Conservation (phyloP, 2,888 invertebrate genomes). For the Willowsia nigromaculata region DNA sequence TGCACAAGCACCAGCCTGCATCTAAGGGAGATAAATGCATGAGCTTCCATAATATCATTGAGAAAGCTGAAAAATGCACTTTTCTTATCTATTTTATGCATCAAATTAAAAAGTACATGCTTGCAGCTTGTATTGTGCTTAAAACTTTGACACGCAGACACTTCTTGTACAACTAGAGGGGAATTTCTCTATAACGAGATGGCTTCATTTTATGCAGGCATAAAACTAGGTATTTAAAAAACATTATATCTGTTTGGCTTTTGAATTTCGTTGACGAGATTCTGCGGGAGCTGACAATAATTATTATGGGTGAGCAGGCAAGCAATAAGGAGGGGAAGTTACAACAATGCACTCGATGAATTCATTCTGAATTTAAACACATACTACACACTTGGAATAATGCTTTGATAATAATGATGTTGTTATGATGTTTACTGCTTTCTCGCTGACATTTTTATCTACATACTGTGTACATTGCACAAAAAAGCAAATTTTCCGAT, state of each 20-base stretch:
- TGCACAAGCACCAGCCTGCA: not conserved
- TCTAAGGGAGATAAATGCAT: conserved; percentile 20
- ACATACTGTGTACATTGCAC: not conserved
- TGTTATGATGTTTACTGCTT: conserved; percentile 17
- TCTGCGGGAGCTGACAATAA: conserved; percentile 60
- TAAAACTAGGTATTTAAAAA: too few relatives aligned
- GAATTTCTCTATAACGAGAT: too few relatives aligned
- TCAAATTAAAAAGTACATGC: conserved; percentile 54
- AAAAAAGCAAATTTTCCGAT: not conserved
- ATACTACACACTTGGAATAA: not conserved
- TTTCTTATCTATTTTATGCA: conserved; percentile 50
- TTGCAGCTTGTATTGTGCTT: not conserved
- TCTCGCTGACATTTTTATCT: conserved; percentile 1
- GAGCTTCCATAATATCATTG: conserved; percentile 60
- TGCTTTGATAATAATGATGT: conserved; percentile 35
- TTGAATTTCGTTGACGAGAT: conserved; percentile 55
- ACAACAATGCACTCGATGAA: conserved; percentile 40
- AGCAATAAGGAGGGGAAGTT: conserved; percentile 8
- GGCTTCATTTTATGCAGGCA: conserved; percentile 1
- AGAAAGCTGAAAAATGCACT: conserved; percentile 50
- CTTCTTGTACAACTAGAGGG: too few relatives aligned
- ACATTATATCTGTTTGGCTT: not conserved
- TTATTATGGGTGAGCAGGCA: conserved; percentile 60
- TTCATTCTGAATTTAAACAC: conserved; percentile 13
- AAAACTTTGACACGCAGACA: not conserved